Conservation (phyloP, 2,113 vertebrate species). For the Motacilla tschutschensis region DNA sequence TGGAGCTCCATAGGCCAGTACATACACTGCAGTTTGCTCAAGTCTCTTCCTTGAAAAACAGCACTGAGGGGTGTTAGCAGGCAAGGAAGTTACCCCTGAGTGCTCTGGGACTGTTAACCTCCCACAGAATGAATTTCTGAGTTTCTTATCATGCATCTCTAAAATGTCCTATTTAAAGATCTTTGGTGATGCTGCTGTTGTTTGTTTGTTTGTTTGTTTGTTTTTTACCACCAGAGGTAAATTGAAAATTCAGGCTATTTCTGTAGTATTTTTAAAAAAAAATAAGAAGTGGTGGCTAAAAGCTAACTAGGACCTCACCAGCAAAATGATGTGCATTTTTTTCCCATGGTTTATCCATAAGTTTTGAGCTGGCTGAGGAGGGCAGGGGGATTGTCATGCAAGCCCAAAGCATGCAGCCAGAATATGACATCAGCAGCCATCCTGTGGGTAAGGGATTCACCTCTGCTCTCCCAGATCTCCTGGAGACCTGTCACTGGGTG, state of each 20-base stretch:
- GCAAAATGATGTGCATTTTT: background rate
- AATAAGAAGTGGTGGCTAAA: background rate
- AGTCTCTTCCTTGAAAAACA: background rate
- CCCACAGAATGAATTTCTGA: background rate
- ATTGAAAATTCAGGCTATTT: background rate
- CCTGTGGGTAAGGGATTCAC: accelerated
- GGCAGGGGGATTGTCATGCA: background rate
- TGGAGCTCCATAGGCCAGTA: background rate
- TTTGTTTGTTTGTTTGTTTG: background rate
- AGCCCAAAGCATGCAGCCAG: background rate
- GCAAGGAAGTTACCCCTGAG: background rate
- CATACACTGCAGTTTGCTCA: background rate
- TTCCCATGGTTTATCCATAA: accelerated
- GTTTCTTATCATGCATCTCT: background rate
- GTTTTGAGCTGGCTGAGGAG: background rate
- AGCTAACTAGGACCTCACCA: background rate
- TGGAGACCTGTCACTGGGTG: background rate
- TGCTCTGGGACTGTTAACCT: background rate
- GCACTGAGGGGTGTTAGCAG: background rate
- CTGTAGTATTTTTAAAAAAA: background rate
- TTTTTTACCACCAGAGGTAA: background rate
- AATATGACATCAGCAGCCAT: accelerated
- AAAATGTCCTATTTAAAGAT: background rate
- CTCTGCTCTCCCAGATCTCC: background rate
- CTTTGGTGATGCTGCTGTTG: background rate